A percentile compares a stretch with the other conserved stretches of the same genome.
Evolutionary conservation across 2,113 vertebrate genomes (phyloP).

Genomic region (Psammodynastes pulverulentus): DNA sequence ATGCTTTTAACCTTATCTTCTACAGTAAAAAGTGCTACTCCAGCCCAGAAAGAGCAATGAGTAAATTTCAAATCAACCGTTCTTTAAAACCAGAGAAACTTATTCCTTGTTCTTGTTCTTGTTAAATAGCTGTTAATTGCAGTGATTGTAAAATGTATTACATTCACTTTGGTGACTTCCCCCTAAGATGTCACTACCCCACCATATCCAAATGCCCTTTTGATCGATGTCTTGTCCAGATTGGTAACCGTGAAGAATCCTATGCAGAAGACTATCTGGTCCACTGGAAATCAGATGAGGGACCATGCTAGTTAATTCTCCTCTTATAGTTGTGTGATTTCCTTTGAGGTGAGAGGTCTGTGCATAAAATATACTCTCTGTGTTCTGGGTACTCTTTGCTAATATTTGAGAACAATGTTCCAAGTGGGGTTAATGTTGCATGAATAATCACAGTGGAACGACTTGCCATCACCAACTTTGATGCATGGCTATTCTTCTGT

Average conservation of each 20-base stretch:
- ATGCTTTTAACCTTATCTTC: background rate
- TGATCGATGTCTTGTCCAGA: background rate
- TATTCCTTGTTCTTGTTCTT: background rate
- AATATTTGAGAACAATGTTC: background rate
- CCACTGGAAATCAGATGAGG: background rate
- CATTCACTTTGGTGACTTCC: background rate
- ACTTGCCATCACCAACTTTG: background rate
- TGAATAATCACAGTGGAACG: background rate
- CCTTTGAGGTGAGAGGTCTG: background rate
- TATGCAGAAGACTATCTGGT: background rate
- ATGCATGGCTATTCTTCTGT: no score
- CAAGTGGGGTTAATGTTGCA: background rate
- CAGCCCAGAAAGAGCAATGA: background rate
- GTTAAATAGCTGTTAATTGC: background rate
- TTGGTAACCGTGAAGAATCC: background rate
- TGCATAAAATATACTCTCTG: background rate
- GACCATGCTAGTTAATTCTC: background rate
- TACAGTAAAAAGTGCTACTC: background rate
- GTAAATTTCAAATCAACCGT: background rate
- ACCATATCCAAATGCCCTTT: no score
- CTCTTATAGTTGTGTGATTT: no score
- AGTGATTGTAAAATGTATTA: background rate
- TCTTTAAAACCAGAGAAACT: background rate
- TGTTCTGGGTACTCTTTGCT: background rate
- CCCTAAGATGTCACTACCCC: background rate